Base-by-base conservation (phyloP, 1,140 invertebrate species). In the Ganaspis sp. region DNA sequence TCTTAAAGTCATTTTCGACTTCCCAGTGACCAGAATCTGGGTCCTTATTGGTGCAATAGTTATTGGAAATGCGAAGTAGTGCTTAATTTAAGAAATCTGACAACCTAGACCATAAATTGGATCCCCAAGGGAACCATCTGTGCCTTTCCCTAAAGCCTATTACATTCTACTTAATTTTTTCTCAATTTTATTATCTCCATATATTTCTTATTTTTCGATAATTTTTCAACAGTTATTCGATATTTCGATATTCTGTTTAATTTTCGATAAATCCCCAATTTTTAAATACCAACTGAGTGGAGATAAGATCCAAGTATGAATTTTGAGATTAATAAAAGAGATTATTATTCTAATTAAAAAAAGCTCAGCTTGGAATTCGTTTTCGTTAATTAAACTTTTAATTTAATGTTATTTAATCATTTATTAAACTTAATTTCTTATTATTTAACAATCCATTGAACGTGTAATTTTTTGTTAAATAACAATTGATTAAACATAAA, bases 81-180 rank as follows among this genome's bases (percentile, higher is more conserved):
- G 21, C 58, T 64, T 34, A 64, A 26, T 64, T 29, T 11, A 64
- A 29, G 12, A 64, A 64, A 34, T 64, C 23, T 29, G 26, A 64
- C 29, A 64, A 29, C 29, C 23, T 64, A 64, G 4, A 64, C 21
- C 58, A 64, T 58, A 58, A 45, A 45, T 4, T 64, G 58, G 58
- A 26, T 64, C 58, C 54, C 58, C 58, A 29, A 64, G 23, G 58
- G 58, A 64, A 64, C 58, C 58, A 26, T 64, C 58, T 29, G 58
- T 64, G 58, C 58, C 58, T 64, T 64, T 64, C 23, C 58, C 58
- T 29, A 15, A 64, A 64, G 26, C 58, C 23, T 64, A 64, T 23
- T 1, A 9, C 1, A 64, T 64, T 64, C 23, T 64, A 34, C 21
- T 64, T 29, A 26, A 29, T 64, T 64, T 58, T 45, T n/a, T n/a